Evolutionary conservation across 2,888 invertebrate genomes (phyloP).

Genomic region (Mechanitis messenoides): DNA sequence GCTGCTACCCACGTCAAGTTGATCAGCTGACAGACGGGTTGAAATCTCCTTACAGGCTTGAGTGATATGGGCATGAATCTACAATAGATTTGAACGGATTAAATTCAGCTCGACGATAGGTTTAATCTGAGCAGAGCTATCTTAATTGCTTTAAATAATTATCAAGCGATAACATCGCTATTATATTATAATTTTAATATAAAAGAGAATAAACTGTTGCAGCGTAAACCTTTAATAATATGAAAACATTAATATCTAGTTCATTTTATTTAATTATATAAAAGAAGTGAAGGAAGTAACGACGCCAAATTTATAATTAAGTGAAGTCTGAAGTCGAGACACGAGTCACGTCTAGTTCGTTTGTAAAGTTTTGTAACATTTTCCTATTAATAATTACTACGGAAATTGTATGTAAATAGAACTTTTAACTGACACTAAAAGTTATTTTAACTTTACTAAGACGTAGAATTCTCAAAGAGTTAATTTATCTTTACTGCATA

Average conservation of each 20-base stretch:
- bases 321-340: constrained; percentile 30
- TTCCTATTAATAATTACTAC: no score
- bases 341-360: constrained; percentile 11
- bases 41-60: constrained; percentile 3
- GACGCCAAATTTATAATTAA: constrained; percentile 43
- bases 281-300: constrained; percentile 37
- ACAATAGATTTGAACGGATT: constrained; percentile 13
- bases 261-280: constrained; percentile 38
- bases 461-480: no score
- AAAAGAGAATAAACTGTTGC: constrained; percentile 16
- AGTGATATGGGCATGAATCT: constrained; percentile 13
- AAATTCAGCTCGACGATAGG: not conserved
- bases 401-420: no score
- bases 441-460: no score
- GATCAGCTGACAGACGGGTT: constrained; percentile 21
- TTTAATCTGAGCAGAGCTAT: not conserved
- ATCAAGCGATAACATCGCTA: no score
- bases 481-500: no score
- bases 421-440: no score
- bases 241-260: constrained; percentile 28
- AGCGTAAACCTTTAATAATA: constrained; percentile 20
- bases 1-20: constrained; percentile 22
- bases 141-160: no score
- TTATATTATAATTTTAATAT: not conserved
- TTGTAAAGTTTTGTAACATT: constrained; percentile 3